Evolutionary conservation across 2,113 vertebrate species (phyloP).

Genomic region (Cervus canadensis): DNA sequence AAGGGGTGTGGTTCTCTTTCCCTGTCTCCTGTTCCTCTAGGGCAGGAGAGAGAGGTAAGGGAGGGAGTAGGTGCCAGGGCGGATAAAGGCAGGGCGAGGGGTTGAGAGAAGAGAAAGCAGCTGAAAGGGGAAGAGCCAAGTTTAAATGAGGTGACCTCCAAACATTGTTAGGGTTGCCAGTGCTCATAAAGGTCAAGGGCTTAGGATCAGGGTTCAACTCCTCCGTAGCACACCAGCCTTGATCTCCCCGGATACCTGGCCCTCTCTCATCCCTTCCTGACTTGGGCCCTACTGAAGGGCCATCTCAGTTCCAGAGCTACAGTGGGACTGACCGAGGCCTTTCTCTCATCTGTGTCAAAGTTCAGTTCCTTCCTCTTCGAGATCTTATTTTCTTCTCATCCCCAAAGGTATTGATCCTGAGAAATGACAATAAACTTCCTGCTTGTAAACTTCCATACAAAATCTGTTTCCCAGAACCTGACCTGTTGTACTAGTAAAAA

Average conservation of each 20-base stretch:
- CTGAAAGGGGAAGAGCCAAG: not conserved
- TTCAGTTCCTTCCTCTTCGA: not conserved
- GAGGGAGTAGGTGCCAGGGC: not conserved
- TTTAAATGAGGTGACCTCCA: not conserved
- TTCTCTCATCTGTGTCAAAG: not conserved
- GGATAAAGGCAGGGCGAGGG: not conserved
- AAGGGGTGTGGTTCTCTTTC: not conserved
- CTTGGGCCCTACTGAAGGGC: not conserved
- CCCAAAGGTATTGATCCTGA: not conserved
- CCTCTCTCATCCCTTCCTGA: not conserved
- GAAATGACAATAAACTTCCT: not conserved
- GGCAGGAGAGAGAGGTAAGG: not conserved
- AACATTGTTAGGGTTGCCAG: not conserved
- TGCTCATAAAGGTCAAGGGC: not conserved
- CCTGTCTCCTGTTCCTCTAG: not conserved
- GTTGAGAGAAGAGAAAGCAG: not conserved
- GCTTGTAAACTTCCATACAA: not conserved
- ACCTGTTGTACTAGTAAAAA: not conserved
- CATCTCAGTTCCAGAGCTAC: not conserved
- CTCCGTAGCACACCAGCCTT: not conserved
- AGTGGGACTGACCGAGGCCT: rapidly evolving
- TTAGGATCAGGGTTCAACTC: not conserved
- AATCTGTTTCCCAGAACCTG: not conserved
- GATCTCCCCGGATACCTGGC: not conserved
- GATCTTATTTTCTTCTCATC: not conserved